Evolutionary conservation across 2,113 vertebrate species (phyloP).

Genomic region (Ptilonorhynchus violaceus): DNA sequence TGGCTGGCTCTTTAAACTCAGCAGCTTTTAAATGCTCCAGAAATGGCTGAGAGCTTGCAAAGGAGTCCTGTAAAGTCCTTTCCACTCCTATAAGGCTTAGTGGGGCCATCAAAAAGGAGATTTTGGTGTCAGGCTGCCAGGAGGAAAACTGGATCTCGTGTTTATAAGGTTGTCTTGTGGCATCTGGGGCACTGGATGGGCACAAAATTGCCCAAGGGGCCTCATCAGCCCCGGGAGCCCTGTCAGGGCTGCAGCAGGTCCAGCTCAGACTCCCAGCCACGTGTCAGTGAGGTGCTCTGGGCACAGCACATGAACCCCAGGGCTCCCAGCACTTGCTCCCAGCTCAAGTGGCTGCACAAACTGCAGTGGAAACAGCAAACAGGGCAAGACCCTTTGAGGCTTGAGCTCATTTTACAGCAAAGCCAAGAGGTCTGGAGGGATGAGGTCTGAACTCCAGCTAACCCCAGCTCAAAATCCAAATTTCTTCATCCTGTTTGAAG

Average conservation of each 20-base stretch:
- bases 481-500: not conserved
- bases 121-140: not conserved
- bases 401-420: not conserved
- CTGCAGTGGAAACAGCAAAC: not conserved
- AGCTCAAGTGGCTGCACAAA: not conserved
- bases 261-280: fast-evolving
- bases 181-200: not conserved
- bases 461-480: not conserved
- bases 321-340: fast-evolving
- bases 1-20: not conserved
- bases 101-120: not conserved
- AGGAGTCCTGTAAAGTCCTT: not conserved
- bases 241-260: not conserved
- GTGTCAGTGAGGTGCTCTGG: not conserved
- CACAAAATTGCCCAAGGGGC: not conserved
- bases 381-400: not conserved
- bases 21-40: not conserved
- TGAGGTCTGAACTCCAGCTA: slow-evolving; percentile 26
- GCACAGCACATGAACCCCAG: not conserved
- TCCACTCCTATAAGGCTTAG: not conserved
- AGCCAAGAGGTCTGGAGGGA: not conserved
- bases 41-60: not conserved
- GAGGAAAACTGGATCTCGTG: not conserved
- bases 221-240: fast-evolving
- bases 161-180: not conserved